These are phyloP conservation scores for Tragelaphus strepsiceros DNA, from an alignment of 2,113 vertebrate species.

Conservation along the genomic window DNA sequence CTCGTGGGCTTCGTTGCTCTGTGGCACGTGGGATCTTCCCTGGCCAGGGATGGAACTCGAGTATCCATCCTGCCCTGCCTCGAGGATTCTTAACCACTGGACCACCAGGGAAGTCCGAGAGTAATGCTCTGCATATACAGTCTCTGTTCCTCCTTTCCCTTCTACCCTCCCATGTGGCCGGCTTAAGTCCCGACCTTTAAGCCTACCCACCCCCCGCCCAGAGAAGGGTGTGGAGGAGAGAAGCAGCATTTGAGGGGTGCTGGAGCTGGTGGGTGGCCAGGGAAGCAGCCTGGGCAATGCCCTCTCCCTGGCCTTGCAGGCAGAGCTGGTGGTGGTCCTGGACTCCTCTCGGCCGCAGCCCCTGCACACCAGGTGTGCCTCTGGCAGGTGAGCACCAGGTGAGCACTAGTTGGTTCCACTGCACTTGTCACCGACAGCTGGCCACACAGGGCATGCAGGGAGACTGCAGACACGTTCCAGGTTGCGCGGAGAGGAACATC, in stretches of 20 bases:
- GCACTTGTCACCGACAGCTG: not conserved
- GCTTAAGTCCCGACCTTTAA: not conserved
- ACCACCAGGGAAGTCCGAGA: not conserved
- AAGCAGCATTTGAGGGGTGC: not conserved
- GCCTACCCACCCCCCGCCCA: accelerated
- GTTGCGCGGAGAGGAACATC: accelerated
- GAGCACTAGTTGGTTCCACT: not conserved
- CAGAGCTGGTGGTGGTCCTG: not conserved
- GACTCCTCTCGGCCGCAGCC: not conserved
- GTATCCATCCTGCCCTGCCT: not conserved
- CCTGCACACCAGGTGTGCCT: not conserved
- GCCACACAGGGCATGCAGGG: not conserved
- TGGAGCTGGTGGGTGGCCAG: not conserved
- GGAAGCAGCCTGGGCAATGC: not conserved
- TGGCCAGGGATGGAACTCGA: not conserved
- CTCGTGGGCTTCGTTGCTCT: not conserved
- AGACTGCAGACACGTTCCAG: not conserved
- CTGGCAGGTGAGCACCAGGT: not conserved
- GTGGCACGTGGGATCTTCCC: not conserved
- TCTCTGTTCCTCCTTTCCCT: not conserved
- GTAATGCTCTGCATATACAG: not conserved
- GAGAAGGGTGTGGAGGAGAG: not conserved
- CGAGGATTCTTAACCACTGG: not conserved
- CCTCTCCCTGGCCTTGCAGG: not conserved
- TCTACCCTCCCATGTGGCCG: not conserved